These are phyloP conservation scores for Phalacrocorax carbo DNA, from an alignment of 2,113 vertebrate species.

Conservation along the genomic window DNA sequence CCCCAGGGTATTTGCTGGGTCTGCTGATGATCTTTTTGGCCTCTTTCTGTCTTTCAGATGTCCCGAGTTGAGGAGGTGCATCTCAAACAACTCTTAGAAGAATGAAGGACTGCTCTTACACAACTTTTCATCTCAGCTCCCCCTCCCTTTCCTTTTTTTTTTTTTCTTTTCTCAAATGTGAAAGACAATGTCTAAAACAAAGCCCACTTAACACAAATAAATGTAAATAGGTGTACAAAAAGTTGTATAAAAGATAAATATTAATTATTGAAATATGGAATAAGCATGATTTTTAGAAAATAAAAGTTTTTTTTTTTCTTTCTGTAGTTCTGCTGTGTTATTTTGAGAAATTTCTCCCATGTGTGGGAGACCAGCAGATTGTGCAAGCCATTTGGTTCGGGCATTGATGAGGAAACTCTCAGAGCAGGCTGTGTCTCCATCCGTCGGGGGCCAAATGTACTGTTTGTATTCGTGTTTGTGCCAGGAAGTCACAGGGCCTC, in stretches of 20 bases:
- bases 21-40: neutral
- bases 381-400: neutral
- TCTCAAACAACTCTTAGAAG: neutral
- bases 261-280: conserved; percentile 16
- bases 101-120: conserved; percentile 15
- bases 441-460: accelerated
- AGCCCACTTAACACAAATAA: neutral
- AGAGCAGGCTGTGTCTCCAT: neutral
- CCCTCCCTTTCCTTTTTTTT: neutral
- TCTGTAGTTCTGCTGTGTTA: conserved; percentile 38
- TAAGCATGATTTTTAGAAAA: conserved; percentile 50
- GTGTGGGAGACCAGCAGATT: neutral
- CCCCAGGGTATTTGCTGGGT: neutral
- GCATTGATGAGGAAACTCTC: neutral
- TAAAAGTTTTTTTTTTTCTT: conserved; percentile 18
- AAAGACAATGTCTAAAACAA: conserved; percentile 1
- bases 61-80: neutral
- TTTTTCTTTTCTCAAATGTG: neutral
- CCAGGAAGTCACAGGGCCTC: neutral
- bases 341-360: neutral
- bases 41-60: conserved; percentile 21
- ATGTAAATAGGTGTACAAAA: conserved; percentile 71
- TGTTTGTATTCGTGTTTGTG: neutral
- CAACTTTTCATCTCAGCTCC: neutral
- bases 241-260: conserved; percentile 35